These are phyloP conservation scores for Dendrocincla tyrannina DNA, from an alignment of 2,797 vertebrate genomes.

Conservation along the genomic window DNA sequence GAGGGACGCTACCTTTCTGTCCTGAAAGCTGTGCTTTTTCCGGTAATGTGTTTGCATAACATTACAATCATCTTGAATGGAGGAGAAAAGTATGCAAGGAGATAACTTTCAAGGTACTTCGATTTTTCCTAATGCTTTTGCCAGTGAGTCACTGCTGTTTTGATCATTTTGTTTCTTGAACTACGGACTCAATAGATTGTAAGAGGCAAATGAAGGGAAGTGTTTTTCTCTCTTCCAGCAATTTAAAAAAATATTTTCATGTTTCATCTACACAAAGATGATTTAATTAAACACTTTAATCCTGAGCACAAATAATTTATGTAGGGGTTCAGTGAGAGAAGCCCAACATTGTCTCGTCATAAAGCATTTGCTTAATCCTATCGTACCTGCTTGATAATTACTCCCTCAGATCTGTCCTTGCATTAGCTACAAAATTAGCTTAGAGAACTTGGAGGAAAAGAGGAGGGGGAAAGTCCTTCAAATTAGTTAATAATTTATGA, in stretches of 20 bases:
- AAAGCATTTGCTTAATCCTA: constrained; percentile 47
- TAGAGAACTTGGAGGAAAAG: constrained; percentile 25
- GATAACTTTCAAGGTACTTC: not conserved
- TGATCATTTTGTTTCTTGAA: constrained; percentile 46
- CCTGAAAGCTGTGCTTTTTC: not conserved
- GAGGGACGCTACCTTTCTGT: not conserved
- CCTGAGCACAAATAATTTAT: constrained; percentile 54
- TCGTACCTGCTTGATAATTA: constrained; percentile 60
- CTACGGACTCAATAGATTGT: constrained; percentile 14
- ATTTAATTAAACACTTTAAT: constrained; percentile 71
- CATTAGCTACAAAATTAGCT: constrained; percentile 43
- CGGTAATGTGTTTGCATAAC: not conserved
- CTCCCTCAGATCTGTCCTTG: constrained; percentile 54
- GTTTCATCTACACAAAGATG: constrained; percentile 51
- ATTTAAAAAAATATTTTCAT: constrained; percentile 38
- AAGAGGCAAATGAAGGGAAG: not conserved
- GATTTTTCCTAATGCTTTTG: constrained; percentile 38
- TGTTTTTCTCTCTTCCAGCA: not conserved
- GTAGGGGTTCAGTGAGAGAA: constrained; percentile 24
- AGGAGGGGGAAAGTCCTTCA: not conserved
- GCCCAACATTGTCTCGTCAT: constrained; percentile 29
- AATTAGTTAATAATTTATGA: constrained; percentile 30
- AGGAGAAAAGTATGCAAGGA: not conserved
- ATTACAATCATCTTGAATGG: not conserved
- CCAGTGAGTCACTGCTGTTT: constrained; percentile 41